phyloP scores from a whole-genome alignment of 2,797 vertebrate genomes.

The Xiphorhynchus erythropygius region DNA sequence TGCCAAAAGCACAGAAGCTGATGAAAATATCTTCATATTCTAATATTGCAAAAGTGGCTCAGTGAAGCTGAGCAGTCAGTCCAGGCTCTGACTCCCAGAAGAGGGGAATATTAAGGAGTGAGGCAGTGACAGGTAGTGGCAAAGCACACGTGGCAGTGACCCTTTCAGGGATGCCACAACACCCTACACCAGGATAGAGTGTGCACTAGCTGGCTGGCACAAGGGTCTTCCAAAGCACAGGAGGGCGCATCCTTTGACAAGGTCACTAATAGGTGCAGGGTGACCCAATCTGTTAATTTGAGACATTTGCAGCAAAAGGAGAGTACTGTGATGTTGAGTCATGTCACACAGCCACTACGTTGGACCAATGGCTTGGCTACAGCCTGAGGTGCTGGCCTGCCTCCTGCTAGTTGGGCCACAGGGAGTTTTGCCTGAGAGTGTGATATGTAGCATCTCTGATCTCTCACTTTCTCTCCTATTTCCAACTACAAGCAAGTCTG shows the following conservation, averaged over 20 bases:
- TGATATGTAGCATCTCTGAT: neutral
- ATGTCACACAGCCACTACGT: neutral
- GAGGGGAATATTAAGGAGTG: neutral
- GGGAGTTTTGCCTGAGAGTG: neutral
- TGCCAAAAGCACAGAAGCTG: slow-evolving; percentile 8
- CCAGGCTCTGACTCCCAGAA: neutral
- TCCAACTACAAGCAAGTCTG: neutral
- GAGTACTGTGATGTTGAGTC: accelerated
- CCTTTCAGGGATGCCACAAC: neutral
- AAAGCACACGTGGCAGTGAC: neutral
- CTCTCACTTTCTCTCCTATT: neutral
- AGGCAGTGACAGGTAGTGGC: neutral
- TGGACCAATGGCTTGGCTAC: neutral
- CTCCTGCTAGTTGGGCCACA: neutral
- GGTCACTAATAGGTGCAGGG: neutral
- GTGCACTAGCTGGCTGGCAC: neutral
- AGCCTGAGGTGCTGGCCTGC: neutral
- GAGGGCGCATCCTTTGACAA: neutral
- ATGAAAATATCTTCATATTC: neutral
- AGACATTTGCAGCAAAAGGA: neutral
- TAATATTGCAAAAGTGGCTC: neutral
- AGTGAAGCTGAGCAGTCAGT: neutral
- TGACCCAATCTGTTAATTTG: neutral
- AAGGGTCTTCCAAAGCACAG: neutral
- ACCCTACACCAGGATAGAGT: neutral